A percentile compares a stretch with the other conserved stretches of the same genome.
Evolutionary conservation across 2,888 invertebrate species (phyloP).

Genomic region (Graphium colonna): DNA sequence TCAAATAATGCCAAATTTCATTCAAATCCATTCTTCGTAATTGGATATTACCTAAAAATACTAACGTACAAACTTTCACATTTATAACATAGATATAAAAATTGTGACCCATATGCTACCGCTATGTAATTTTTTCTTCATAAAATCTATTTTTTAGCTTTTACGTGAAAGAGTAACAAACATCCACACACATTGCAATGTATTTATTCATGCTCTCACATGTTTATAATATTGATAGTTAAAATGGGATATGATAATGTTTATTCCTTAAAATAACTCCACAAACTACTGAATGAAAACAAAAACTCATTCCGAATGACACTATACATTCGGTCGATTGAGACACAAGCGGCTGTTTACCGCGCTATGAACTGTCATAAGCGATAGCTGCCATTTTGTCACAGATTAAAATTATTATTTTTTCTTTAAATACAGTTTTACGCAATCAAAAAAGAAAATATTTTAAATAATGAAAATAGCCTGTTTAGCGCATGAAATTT

Average conservation of each 20-base stretch:
- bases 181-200: no score
- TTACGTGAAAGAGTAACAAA: no score
- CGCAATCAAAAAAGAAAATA: not conserved
- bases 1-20: no score
- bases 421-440: not conserved
- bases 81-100: no score
- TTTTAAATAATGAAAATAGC: no score
- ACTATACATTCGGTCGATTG: slow-evolving; percentile 21
- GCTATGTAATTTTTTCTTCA: not conserved
- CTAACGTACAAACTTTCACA: no score
- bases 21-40: no score
- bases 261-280: slow-evolving; percentile 8
- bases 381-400: slow-evolving; percentile 5
- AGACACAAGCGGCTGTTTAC: slow-evolving; percentile 16
- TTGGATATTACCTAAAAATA: no score
- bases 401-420: not conserved
- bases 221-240: not conserved
- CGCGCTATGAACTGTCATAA: slow-evolving; percentile 12
- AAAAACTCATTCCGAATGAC: slow-evolving; percentile 26
- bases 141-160: no score
- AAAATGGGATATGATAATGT: not conserved
- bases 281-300: slow-evolving; percentile 20
- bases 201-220: no score
- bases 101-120: no score
- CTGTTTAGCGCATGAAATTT: no score